phyloP scores from a whole-genome alignment of 2,797 vertebrate genomes.

The Melanogrammus aeglefinus region DNA sequence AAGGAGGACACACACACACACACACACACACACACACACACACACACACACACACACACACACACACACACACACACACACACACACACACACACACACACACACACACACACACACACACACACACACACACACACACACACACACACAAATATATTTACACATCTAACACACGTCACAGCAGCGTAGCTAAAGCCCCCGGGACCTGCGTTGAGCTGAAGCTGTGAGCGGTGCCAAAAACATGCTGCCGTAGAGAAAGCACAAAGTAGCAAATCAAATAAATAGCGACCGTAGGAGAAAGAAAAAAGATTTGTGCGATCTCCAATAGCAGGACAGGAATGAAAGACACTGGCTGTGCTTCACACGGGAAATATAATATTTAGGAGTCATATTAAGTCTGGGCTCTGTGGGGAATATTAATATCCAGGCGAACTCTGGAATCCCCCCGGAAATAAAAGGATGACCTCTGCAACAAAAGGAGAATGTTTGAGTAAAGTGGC shows the following conservation, averaged over 20 bases:
- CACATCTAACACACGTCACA: slow-evolving; percentile 30
- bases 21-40: slow-evolving; percentile 28
- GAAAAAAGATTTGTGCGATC: slow-evolving; percentile 26
- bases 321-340: slow-evolving; percentile 26
- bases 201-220: slow-evolving; percentile 60
- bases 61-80: slow-evolving; percentile 38
- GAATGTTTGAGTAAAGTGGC: not conserved
- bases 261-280: slow-evolving; percentile 37
- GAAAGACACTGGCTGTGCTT: slow-evolving; percentile 8
- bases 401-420: slow-evolving; percentile 47
- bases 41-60: slow-evolving; percentile 12
- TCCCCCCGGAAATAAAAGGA: slow-evolving; percentile 36
- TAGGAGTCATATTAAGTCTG: slow-evolving; percentile 42
- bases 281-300: slow-evolving; percentile 23
- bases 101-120: slow-evolving; percentile 34
- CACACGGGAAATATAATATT: not conserved
- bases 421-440: slow-evolving; percentile 68
- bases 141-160: slow-evolving; percentile 5
- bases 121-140: slow-evolving; percentile 25
- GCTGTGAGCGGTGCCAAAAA: slow-evolving; percentile 61
- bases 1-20: slow-evolving; percentile 29
- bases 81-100: slow-evolving; percentile 17
- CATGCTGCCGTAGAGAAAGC: slow-evolving; percentile 54
- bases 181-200: slow-evolving; percentile 49
- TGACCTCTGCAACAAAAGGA: slow-evolving; percentile 34